Conservation (phyloP, 2,888 invertebrate genomes). For the Leucophenga maculata region DNA sequence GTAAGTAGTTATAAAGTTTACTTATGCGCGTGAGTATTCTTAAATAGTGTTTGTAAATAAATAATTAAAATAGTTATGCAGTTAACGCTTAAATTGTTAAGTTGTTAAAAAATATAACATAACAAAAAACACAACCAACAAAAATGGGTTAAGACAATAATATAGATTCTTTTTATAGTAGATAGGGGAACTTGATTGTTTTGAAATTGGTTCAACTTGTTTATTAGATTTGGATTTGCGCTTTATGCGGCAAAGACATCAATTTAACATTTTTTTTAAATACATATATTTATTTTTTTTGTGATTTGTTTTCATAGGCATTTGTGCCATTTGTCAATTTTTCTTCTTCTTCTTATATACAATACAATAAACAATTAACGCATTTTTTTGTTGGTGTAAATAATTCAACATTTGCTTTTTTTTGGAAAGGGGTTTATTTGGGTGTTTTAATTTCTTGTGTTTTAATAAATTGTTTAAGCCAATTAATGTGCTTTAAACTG, state of each 20-base stretch:
- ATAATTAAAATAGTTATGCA: neutral
- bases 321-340: no score
- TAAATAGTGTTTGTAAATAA: slow-evolving; percentile 21
- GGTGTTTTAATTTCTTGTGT: slow-evolving; percentile 58
- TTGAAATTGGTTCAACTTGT: slow-evolving; percentile 12
- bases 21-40: slow-evolving; percentile 13
- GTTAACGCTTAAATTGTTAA: neutral
- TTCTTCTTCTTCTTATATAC: neutral
- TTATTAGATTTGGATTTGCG: neutral
- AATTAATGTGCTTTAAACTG: slow-evolving; percentile 28
- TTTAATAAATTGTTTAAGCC: slow-evolving; percentile 36
- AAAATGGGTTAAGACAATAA: neutral
- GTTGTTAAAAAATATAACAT: slow-evolving; percentile 2
- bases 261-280: neutral
- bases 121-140: slow-evolving; percentile 15
- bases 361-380: slow-evolving; percentile 38
- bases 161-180: slow-evolving; percentile 4
- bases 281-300: slow-evolving; percentile 1
- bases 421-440: slow-evolving; percentile 43
- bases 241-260: slow-evolving; percentile 27
- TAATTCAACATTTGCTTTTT: slow-evolving; percentile 48
- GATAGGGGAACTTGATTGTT: slow-evolving; percentile 5
- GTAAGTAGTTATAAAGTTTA: neutral
- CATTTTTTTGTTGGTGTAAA: slow-evolving; percentile 57
- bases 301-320: neutral